Conservation (phyloP, 1,140 invertebrate genomes). For the Diprion similis region DNA sequence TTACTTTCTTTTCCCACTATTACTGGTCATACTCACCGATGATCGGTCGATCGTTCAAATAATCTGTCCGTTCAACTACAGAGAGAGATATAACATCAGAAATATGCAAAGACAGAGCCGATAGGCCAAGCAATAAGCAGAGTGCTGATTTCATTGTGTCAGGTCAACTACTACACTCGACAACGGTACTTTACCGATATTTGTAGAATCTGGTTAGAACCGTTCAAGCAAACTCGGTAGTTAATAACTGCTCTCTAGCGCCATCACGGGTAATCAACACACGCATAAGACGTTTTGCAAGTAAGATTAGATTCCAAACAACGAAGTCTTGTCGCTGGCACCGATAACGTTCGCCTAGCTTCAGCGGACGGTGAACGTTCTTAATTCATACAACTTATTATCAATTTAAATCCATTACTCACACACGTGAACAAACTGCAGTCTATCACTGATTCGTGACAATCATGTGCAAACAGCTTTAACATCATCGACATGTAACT, state of each 20-base stretch:
- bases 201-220: no score
- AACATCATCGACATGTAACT: no score
- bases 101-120: background rate
- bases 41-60: constrained; percentile 31
- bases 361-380: no score
- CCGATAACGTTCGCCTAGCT: no score
- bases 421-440: no score
- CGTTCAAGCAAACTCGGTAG: no score
- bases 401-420: no score
- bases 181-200: no score
- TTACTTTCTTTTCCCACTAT: background rate
- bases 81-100: background rate
- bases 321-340: background rate
- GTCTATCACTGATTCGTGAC: no score
- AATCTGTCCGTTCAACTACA: background rate
- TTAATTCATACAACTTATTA: no score
- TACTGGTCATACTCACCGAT: constrained; percentile 30
- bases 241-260: no score
- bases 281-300: background rate
- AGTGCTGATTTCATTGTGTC: background rate
- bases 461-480: no score
- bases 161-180: background rate
- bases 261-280: background rate
- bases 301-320: background rate
- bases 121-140: background rate